Evolutionary conservation across 1,140 invertebrate genomes (phyloP).

Genomic region (Halesus radiatus): DNA sequence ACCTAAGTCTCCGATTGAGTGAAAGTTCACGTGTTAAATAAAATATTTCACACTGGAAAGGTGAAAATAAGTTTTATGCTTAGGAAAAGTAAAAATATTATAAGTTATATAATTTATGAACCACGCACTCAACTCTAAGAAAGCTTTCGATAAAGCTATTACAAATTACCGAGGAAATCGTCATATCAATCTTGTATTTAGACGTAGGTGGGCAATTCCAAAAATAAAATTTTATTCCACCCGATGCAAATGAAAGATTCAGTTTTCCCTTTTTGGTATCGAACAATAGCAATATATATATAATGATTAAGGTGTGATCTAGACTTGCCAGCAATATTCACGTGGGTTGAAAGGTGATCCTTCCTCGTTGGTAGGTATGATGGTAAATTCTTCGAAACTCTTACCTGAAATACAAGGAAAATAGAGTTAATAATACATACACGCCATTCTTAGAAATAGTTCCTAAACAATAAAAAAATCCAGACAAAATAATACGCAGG

Average conservation of each 20-base stretch:
- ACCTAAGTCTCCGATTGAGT: slow-evolving; percentile 1
- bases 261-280: too few relatives aligned
- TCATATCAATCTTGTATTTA: too few relatives aligned
- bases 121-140: neutral
- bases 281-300: too few relatives aligned
- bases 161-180: neutral
- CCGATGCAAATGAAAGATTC: too few relatives aligned
- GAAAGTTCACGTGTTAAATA: slow-evolving; percentile 12
- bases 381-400: slow-evolving; percentile 12
- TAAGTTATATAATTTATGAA: neutral
- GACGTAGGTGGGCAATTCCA: too few relatives aligned
- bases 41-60: slow-evolving; percentile 5
- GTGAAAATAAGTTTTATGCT: slow-evolving; percentile 7
- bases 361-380: neutral
- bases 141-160: slow-evolving; percentile 17
- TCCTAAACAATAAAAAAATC: neutral
- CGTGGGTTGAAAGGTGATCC: neutral
- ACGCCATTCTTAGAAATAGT: neutral
- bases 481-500: too few relatives aligned
- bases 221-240: too few relatives aligned
- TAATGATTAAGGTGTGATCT: too few relatives aligned
- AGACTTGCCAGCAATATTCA: neutral
- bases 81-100: slow-evolving; percentile 9
- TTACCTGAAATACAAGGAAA: slow-evolving; percentile 34
- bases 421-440: neutral